Percentiles rank a stretch among this genome's conserved stretches.
Conservation (phyloP, 2,888 invertebrate genomes). For the Neelides folsomi region DNA sequence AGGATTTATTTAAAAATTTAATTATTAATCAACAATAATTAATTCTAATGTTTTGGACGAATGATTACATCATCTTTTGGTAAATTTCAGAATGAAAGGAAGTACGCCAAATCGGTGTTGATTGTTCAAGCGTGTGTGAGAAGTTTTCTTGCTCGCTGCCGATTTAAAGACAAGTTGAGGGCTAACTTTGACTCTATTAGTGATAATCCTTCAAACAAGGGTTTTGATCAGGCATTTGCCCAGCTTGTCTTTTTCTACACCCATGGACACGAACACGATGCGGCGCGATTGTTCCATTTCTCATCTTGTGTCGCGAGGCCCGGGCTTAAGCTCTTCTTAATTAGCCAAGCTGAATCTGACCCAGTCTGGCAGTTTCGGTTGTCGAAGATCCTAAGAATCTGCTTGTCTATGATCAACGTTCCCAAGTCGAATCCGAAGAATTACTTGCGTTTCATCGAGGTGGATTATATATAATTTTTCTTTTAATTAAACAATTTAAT, state of each 20-base stretch:
- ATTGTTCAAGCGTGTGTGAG: constrained; percentile 68
- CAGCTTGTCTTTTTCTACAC: too few relatives aligned
- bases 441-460: too few relatives aligned
- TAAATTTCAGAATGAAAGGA: constrained; percentile 43
- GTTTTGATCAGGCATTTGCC: constrained; percentile 11
- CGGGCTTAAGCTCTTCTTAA: too few relatives aligned
- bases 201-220: constrained; percentile 1
- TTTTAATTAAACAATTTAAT: too few relatives aligned
- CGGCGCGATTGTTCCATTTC: too few relatives aligned
- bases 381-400: constrained; percentile 7
- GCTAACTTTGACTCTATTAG: constrained; percentile 49
- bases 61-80: background rate
- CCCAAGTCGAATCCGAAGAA: too few relatives aligned
- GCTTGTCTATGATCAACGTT: background rate
- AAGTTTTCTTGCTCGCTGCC: constrained; percentile 57
- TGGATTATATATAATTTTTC: too few relatives aligned
- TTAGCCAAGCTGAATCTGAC: background rate
- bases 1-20: constrained; percentile 20
- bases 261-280: too few relatives aligned
- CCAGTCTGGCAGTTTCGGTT: constrained; percentile 10
- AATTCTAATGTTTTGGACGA: constrained; percentile 7
- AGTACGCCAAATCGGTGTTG: constrained; percentile 17
- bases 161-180: constrained; percentile 52
- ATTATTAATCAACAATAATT: constrained; percentile 4
- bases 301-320: too few relatives aligned